Evolutionary conservation across 2,888 invertebrate genomes (phyloP).

Genomic region (Punctoribates punctum): DNA sequence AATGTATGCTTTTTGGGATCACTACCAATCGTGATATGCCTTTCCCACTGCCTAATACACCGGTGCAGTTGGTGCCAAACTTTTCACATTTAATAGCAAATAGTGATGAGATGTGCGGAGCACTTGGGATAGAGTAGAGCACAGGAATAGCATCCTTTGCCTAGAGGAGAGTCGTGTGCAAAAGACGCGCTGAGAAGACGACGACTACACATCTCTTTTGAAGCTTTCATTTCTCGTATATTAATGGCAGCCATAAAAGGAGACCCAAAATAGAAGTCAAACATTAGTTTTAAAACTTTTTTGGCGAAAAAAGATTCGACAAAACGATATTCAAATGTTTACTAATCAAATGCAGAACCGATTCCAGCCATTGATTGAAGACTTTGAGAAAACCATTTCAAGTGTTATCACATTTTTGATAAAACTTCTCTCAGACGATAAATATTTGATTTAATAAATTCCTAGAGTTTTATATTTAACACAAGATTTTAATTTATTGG

Average conservation of each 20-base stretch:
- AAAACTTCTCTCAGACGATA: neutral
- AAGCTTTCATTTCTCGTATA: neutral
- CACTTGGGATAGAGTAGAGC: neutral
- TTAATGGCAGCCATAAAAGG: conserved; percentile 9
- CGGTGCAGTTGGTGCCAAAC: neutral
- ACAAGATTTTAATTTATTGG: neutral
- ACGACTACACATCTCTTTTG: neutral
- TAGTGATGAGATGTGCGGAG: neutral
- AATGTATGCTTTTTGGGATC: conserved; percentile 5
- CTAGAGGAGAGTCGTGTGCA: neutral
- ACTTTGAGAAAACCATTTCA: neutral
- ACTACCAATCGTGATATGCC: neutral
- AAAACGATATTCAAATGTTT: neutral
- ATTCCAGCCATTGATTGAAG: neutral
- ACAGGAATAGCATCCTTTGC: neutral
- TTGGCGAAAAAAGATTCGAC: neutral
- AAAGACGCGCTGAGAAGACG: neutral
- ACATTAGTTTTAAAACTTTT: neutral
- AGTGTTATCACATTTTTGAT: neutral
- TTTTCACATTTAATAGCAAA: neutral
- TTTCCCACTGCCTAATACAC: neutral
- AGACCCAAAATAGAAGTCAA: conserved; percentile 5
- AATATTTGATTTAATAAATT: conserved; percentile 1
- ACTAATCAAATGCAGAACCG: neutral
- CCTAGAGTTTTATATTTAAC: neutral